Conservation (phyloP, 2,113 vertebrate species). For the Benitochromis conjunctus region DNA sequence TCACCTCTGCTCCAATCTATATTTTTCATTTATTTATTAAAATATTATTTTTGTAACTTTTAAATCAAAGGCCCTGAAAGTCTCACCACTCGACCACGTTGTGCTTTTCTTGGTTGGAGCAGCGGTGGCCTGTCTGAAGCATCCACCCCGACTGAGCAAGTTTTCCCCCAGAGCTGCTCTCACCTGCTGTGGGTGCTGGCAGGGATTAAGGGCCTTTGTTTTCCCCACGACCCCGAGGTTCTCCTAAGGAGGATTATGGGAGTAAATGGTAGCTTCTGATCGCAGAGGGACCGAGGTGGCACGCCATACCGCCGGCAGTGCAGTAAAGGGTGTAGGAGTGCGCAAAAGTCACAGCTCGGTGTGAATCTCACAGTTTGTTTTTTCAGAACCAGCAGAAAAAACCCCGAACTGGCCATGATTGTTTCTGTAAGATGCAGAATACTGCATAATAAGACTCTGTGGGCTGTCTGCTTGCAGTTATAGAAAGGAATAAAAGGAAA, state of each 20-base stretch:
- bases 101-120: not conserved
- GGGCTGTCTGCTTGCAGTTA: not conserved
- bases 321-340: not conserved
- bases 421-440: not conserved
- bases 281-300: slow-evolving; percentile 31
- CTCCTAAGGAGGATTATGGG: slow-evolving; percentile 56
- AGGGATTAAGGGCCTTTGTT: slow-evolving; percentile 36
- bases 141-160: slow-evolving; percentile 25
- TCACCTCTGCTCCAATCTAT: not conserved
- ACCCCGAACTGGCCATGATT: fast-evolving
- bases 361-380: not conserved
- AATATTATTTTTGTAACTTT: not conserved
- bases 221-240: slow-evolving; percentile 43
- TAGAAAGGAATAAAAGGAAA: not conserved
- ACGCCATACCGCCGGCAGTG: slow-evolving; percentile 21
- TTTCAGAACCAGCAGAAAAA: not conserved
- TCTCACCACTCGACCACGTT: not conserved
- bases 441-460: not conserved
- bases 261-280: slow-evolving; percentile 49
- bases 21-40: not conserved
- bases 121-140: not conserved
- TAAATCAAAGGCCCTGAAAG: not conserved
- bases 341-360: not conserved
- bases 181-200: not conserved
- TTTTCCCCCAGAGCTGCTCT: not conserved